phyloP scores from a whole-genome alignment of 2,888 invertebrate species.

The Chelonus formosanus region DNA sequence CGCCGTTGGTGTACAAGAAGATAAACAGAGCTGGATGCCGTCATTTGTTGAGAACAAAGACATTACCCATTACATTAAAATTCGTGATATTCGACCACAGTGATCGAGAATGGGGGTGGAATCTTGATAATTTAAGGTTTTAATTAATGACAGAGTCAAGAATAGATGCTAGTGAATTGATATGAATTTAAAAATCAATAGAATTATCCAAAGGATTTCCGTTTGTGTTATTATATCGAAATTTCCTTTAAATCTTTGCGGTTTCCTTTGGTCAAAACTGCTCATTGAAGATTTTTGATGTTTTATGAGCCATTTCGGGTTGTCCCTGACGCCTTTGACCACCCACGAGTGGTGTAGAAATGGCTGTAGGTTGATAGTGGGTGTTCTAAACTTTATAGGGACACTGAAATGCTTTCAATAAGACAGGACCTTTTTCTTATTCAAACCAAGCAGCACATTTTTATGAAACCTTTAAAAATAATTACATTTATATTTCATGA shows the following conservation, averaged over 20 bases:
- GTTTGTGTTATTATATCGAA: background rate
- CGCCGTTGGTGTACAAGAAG: slow-evolving; percentile 30
- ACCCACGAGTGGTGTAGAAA: slow-evolving; percentile 25
- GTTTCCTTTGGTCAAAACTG: background rate
- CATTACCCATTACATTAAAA: slow-evolving; percentile 15
- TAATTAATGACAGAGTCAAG: no score
- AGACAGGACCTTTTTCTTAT: background rate
- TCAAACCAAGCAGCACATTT: no score
- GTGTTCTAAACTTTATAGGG: background rate
- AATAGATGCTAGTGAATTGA: no score
- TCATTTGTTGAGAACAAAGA: slow-evolving; percentile 35
- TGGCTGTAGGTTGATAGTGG: slow-evolving; percentile 16
- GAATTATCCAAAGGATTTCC: background rate
- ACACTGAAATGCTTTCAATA: slow-evolving; percentile 10
- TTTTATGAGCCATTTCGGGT: slow-evolving; percentile 11
- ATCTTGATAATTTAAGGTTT: no score
- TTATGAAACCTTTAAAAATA: no score
- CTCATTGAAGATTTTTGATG: background rate
- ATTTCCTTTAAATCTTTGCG: slow-evolving; percentile 1
- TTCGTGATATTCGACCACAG: background rate
- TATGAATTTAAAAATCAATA: no score
- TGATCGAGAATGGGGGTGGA: background rate
- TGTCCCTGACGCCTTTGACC: slow-evolving; percentile 22
- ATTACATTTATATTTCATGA: no score
- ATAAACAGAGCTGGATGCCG: slow-evolving; percentile 19